A percentile compares a stretch with the other conserved stretches of the same genome.
Conservation (phyloP, 2,113 vertebrate species). For the Myrmecophaga tridactyla region DNA sequence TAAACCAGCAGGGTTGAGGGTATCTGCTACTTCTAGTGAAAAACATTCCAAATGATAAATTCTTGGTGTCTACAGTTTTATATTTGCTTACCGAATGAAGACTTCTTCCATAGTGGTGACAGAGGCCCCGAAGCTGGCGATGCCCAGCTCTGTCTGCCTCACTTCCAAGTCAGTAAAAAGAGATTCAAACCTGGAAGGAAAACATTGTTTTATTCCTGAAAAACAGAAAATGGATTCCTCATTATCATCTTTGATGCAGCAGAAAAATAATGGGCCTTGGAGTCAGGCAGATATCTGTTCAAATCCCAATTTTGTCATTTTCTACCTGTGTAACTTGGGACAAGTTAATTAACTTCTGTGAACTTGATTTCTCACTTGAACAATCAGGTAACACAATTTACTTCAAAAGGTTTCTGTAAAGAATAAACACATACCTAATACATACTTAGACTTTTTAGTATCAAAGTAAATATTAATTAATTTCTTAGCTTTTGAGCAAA, state of each 20-base stretch:
- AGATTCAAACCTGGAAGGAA: slow-evolving; percentile 87
- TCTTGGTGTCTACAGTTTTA: not conserved
- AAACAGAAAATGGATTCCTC: not conserved
- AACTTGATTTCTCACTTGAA: not conserved
- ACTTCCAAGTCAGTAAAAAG: slow-evolving; percentile 94
- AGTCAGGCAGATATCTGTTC: not conserved
- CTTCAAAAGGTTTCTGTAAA: not conserved
- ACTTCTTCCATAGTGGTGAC: slow-evolving; percentile 97
- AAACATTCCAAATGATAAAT: not conserved
- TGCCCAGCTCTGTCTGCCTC: slow-evolving; percentile 89
- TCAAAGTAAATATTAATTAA: not conserved
- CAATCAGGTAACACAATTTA: not conserved
- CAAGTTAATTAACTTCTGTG: not conserved
- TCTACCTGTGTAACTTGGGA: not conserved
- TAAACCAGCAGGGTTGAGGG: not conserved
- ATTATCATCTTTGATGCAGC: not conserved
- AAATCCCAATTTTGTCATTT: not conserved
- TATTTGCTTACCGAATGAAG: slow-evolving; percentile 88
- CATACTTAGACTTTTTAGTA: not conserved
- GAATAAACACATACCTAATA: not conserved
- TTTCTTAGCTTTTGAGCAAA: not conserved
- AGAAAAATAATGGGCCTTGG: not conserved
- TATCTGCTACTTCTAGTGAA: not conserved
- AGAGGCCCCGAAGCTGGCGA: slow-evolving; percentile 92
- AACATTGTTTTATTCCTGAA: not conserved